Evolutionary conservation across 2,888 invertebrate genomes (phyloP).

Genomic region (Parapristionchus giblindavisi): DNA sequence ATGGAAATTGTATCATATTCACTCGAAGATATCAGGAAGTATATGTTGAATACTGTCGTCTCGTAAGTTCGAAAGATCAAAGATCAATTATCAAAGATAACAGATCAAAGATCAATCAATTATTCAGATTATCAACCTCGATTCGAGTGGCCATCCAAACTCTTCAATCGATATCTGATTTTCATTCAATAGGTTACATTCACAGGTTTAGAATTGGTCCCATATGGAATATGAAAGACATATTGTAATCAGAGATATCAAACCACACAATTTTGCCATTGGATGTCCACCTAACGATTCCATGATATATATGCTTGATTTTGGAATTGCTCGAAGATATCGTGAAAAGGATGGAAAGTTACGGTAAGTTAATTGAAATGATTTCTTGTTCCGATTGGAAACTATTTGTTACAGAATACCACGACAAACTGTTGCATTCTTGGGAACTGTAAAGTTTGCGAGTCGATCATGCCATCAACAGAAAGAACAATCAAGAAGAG

Average conservation of each 20-base stretch:
- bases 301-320: slow-evolving; percentile 30
- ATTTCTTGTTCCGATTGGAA: neutral
- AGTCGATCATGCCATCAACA: slow-evolving; percentile 8
- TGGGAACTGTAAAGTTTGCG: slow-evolving; percentile 26
- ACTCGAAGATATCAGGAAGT: slow-evolving; percentile 16
- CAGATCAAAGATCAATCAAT: neutral
- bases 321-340: slow-evolving; percentile 14
- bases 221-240: too few species aligned
- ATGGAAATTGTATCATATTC: slow-evolving; percentile 18
- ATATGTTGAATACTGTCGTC: slow-evolving; percentile 5
- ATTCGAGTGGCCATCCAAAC: slow-evolving; percentile 14
- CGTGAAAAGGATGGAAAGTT: neutral
- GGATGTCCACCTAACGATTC: neutral
- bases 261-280: slow-evolving; percentile 28
- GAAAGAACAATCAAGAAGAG: slow-evolving; percentile 23
- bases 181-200: slow-evolving; percentile 16
- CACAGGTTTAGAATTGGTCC: slow-evolving; percentile 10
- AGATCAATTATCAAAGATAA: neutral
- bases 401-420: slow-evolving; percentile 4
- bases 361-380: too few species aligned
- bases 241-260: slow-evolving; percentile 32
- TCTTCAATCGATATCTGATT: slow-evolving; percentile 11
- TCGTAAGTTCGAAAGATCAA: slow-evolving; percentile 2
- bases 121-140: neutral
- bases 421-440: slow-evolving; percentile 11